phyloP scores from a whole-genome alignment of 2,113 vertebrate genomes.

The Zosterops lateralis region DNA sequence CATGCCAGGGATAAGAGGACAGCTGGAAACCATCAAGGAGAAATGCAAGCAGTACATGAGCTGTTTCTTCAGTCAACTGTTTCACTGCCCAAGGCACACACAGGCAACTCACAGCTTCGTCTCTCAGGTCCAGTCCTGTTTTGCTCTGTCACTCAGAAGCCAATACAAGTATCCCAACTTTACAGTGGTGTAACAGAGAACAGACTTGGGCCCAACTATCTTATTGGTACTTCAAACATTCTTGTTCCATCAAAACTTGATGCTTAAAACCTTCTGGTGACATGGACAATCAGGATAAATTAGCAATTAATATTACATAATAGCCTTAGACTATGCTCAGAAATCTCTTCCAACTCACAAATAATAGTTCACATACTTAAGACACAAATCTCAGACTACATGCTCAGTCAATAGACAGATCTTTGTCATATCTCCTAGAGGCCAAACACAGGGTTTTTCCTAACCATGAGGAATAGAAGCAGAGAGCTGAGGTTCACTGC shows the following conservation, averaged over 20 bases:
- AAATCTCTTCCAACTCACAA: constrained; percentile 1
- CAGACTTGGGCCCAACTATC: background rate
- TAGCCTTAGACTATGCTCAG: background rate
- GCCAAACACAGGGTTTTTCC: background rate
- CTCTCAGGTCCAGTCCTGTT: background rate
- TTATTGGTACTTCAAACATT: background rate
- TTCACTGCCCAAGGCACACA: background rate
- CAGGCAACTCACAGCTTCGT: background rate
- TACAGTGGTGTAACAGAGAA: background rate
- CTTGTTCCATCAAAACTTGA: constrained; percentile 4
- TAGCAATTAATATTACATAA: constrained; percentile 8
- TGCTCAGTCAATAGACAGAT: background rate
- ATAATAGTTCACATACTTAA: background rate
- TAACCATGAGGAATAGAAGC: background rate
- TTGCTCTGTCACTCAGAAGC: background rate
- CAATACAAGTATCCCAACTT: background rate
- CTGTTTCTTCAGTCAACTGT: constrained; percentile 36
- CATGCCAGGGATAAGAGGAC: constrained; percentile 9
- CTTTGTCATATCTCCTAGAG: background rate
- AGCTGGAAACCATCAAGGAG: constrained; percentile 43
- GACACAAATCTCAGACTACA: background rate
- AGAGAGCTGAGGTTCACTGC: background rate
- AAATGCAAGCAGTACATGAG: constrained; percentile 13
- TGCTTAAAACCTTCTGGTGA: background rate
- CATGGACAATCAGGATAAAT: background rate